Evolutionary conservation across 2,113 vertebrate species (phyloP), one percentile per base, ranked within the genome.

Genomic region (Corvus hawaiiensis): DNA sequence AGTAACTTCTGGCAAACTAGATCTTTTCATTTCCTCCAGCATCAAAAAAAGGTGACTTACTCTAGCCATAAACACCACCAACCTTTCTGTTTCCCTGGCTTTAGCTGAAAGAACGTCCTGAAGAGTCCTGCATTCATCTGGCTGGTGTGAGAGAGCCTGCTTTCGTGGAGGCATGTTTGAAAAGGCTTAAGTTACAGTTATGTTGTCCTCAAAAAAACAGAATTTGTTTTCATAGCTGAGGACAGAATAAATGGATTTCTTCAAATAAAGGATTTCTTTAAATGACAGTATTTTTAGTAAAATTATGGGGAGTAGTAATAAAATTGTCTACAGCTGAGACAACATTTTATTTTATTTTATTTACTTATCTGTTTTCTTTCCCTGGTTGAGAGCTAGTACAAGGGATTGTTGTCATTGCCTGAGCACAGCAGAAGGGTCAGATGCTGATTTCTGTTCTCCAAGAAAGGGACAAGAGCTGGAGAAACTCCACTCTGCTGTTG

Each of bases 291-390:
- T 92, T 95, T 94, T 90, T 92, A 95, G 94, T 84, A 93, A 94
- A 79, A 79, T 69, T 51, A 54, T 73, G 67, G 46, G 63, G 78
- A 96, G 58, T 87, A 93, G 91, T 84, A 87, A 89, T 92, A 91
- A 95, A 96, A 94, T 87, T 92, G 88, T 90, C 69, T 84, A 64
- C 92, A 96, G 92, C 94, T 96, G 83, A 87, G 90, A 93, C 93
- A 96, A 97, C 84, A 91, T 95, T 91, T 91, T 89, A 81, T 89
- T 95, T 91, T 93, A 33, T 96, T 95, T 91, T 93, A 30, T 96
- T 96, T 80, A 63, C 73, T 84, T 87, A 49, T 3, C 55, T 86
- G 15, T 12, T 0, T 16, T 10, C 54, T 71, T 62, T 71, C 5
- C 22, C 55, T 74, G 15, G 35, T 64, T 1, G 27, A 52, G 87